phyloP scores from a whole-genome alignment of 2,113 vertebrate species.

The Sinosuthora webbiana region DNA sequence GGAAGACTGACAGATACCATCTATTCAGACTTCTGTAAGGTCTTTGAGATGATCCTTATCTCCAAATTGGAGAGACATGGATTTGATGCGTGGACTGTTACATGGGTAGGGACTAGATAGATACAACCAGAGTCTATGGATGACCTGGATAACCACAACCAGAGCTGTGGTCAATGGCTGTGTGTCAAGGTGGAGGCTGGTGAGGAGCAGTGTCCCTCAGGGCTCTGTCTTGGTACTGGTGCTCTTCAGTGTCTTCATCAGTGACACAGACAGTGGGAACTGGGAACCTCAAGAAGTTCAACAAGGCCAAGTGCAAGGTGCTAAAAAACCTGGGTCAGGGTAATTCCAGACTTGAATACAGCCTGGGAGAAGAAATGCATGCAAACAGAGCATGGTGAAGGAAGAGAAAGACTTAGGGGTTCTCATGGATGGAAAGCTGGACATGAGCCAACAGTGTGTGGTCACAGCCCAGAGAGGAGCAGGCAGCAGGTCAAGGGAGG shows the following conservation, averaged over 20 bases:
- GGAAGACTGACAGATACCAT: background rate
- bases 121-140: background rate
- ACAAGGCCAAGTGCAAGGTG: background rate
- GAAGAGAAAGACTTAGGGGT: background rate
- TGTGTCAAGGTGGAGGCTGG: background rate
- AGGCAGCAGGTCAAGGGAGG: background rate
- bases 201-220: no score
- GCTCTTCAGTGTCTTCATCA: background rate
- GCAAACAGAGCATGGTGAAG: background rate
- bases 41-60: background rate
- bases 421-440: background rate
- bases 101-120: no score
- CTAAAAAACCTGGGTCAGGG: fast-evolving
- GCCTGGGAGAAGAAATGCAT: background rate
- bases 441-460: background rate
- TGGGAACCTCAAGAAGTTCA: background rate
- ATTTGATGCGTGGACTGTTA: background rate
- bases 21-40: background rate
- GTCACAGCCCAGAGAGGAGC: background rate
- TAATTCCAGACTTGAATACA: background rate
- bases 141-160: background rate
- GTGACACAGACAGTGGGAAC: background rate
- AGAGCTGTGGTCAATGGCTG: background rate
- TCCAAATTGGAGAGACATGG: background rate
- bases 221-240: background rate